Evolutionary conservation across 1,140 invertebrate genomes (phyloP).

Genomic region (Aphaenogaster rudis): DNA sequence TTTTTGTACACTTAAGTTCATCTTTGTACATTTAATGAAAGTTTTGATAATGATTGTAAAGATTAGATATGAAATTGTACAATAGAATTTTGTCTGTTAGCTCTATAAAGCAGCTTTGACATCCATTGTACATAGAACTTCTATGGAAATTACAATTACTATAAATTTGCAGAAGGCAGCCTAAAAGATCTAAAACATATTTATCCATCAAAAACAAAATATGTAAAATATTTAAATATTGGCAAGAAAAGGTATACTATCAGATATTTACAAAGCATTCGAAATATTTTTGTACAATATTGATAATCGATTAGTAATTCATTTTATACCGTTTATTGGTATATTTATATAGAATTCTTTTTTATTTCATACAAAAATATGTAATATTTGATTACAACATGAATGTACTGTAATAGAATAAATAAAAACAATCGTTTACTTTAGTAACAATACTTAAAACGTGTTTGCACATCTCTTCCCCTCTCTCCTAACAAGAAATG

Average conservation of each 20-base stretch:
- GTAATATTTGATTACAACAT: constrained; percentile 36
- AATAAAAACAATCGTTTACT: constrained; percentile 52
- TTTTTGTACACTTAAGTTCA: constrained; percentile 46
- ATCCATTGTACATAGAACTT: constrained; percentile 37
- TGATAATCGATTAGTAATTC: background rate
- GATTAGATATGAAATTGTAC: constrained; percentile 37
- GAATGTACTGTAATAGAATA: constrained; percentile 48
- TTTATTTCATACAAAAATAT: constrained; percentile 53
- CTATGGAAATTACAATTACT: background rate
- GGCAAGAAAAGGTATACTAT: background rate
- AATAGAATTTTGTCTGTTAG: constrained; percentile 25
- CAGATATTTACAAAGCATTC: constrained; percentile 14
- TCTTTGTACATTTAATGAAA: constrained; percentile 38
- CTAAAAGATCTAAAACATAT: constrained; percentile 35
- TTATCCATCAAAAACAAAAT: background rate
- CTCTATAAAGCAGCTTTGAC: background rate
- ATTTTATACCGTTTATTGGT: constrained; percentile 35
- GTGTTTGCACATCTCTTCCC: background rate
- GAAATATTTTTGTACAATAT: constrained; percentile 55
- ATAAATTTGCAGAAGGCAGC: constrained; percentile 28
- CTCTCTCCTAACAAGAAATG: background rate
- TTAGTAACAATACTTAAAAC: constrained; percentile 35
- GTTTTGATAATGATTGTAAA: constrained; percentile 39
- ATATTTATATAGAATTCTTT: constrained; percentile 43
- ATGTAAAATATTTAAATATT: constrained; percentile 43